Conservation (phyloP, 1,140 invertebrate genomes). For the Pissodes strobi region DNA sequence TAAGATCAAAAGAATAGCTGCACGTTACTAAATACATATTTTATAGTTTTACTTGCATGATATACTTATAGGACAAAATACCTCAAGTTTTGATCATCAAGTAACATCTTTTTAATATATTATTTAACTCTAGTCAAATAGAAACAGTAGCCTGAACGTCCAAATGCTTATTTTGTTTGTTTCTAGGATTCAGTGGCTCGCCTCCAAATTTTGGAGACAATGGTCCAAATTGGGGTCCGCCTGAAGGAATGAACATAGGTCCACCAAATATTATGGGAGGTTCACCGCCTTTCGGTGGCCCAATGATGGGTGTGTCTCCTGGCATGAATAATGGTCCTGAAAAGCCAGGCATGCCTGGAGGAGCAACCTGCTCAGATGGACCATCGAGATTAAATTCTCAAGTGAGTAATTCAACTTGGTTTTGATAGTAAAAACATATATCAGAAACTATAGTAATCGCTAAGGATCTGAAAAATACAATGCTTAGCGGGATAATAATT, state of each 20-base stretch:
- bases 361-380: conserved; percentile 22
- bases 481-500: no score
- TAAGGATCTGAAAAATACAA: no score
- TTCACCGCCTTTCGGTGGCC: conserved; percentile 42
- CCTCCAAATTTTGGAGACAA: conserved; percentile 57
- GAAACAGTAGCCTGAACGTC: not conserved
- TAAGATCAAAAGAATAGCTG: no score
- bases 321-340: conserved; percentile 17
- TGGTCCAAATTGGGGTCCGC: conserved; percentile 66
- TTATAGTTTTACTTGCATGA: no score
- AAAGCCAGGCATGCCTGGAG: conserved; percentile 31
- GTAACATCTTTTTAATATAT: not conserved
- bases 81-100: no score
- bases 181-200: conserved; percentile 58
- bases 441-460: no score
- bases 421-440: no score
- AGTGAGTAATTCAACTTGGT: no score
- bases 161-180: no score
- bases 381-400: no score
- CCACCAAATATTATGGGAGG: conserved; percentile 49
- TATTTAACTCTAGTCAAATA: not conserved
- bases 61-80: no score
- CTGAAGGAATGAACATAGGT: conserved; percentile 55
- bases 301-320: conserved; percentile 31
- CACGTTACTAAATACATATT: no score